phyloP scores from a whole-genome alignment of 2,113 vertebrate genomes.

The Balaenoptera acutorostrata region DNA sequence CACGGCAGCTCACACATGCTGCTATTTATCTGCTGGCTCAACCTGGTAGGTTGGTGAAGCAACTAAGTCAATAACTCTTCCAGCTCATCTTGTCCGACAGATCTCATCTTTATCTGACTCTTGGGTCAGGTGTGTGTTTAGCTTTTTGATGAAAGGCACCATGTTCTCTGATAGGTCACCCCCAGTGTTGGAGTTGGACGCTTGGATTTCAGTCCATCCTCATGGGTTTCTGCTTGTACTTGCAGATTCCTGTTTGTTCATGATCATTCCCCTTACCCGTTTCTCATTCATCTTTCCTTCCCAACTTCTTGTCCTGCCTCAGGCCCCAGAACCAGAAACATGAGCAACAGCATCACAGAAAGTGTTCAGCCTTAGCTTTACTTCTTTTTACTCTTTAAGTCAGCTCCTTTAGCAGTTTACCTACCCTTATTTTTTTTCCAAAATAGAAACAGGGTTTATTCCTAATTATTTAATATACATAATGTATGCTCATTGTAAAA shows the following conservation, averaged over 20 bases:
- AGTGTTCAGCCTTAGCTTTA: background rate
- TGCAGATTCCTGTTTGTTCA: background rate
- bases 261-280: background rate
- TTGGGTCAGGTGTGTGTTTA: background rate
- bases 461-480: background rate
- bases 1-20: background rate
- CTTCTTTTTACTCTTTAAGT: background rate
- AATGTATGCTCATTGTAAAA: background rate
- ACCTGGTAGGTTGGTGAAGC: background rate
- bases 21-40: background rate
- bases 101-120: background rate
- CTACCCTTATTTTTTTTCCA: background rate
- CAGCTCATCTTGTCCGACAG: background rate
- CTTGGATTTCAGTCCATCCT: background rate
- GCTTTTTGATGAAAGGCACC: background rate
- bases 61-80: background rate
- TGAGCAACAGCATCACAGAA: background rate
- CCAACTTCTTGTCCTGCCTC: background rate
- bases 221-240: background rate
- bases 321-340: background rate
- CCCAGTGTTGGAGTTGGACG: background rate
- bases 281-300: background rate
- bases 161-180: background rate
- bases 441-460: background rate
- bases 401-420: background rate